Evolutionary conservation across 1,140 invertebrate species (phyloP).

Genomic region (Euura lappo): DNA sequence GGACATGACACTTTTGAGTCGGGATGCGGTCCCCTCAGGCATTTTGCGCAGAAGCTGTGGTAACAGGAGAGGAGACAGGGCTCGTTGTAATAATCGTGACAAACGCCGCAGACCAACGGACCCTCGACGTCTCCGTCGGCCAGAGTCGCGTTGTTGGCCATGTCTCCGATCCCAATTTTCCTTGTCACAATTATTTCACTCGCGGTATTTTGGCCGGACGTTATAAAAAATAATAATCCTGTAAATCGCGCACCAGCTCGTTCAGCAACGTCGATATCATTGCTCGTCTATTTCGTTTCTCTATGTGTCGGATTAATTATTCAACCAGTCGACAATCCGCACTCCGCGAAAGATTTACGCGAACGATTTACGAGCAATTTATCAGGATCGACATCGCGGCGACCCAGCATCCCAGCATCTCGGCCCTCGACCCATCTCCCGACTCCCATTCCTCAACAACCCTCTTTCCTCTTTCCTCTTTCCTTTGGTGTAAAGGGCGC

Average conservation of each 20-base stretch:
- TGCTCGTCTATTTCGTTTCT: too few relatives aligned
- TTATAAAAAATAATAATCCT: too few relatives aligned
- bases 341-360: too few relatives aligned
- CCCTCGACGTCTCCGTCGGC: constrained; percentile 52
- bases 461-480: background rate
- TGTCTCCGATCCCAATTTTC: background rate
- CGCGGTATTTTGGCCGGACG: too few relatives aligned
- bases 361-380: background rate
- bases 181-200: too few relatives aligned
- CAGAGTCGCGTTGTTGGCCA: constrained; percentile 33
- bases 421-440: background rate
- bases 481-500: background rate
- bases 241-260: too few relatives aligned
- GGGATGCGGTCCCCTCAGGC: constrained; percentile 65
- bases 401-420: background rate
- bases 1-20: constrained; percentile 70
- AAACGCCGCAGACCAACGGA: constrained; percentile 70
- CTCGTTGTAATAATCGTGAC: constrained; percentile 72
- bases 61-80: constrained; percentile 73
- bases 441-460: too few relatives aligned
- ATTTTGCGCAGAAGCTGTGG: constrained; percentile 73
- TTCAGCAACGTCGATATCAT: too few relatives aligned
- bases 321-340: too few relatives aligned
- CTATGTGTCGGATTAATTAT: too few relatives aligned
- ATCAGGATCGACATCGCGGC: background rate